Base-by-base conservation (phyloP, 2,888 invertebrate genomes). In the Hirtodrosophila confusa region DNA sequence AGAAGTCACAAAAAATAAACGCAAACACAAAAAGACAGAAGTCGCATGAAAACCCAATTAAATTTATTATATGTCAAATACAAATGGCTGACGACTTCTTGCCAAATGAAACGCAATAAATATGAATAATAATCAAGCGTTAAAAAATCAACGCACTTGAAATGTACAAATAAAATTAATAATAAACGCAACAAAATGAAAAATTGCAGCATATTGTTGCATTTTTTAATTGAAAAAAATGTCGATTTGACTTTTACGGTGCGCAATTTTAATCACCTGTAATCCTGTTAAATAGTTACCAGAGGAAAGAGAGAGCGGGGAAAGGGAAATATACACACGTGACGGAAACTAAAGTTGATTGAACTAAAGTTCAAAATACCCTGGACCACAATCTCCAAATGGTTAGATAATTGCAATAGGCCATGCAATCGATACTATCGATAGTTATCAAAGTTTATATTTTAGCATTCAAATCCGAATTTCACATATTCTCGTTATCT, bases 211-310 rank as follows among this genome's bases (percentile, higher is more conserved):
- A 58, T 31, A 66, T 58, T 56, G 57, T 48, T 55, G 53, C 57
- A 62, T 61, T 17, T 17, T 74, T 62, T 60, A 71, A 74, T 67
- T 69, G 79, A 61, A 68, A 76, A 69, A 82, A 85, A 82, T n/a
- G 86, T 85, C 79, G 87, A 75, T 87, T 74, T 65, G 70, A 71
- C 43, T 65, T 56, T 31, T 75, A 44, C 49, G 66, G 40, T 41
- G 63, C 55, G 61, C 71, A 56, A 61, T 49, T 85, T 84, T 82
- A 82, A 82, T 78, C 83, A 85, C 83, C 83, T 77, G 72, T 82
- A 82, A 85, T 77, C 69, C 79, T 17, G 17, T 17, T 17, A 17
- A 17, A 53, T 47, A 61, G 65, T 51, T 48, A 64, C 9, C 0
- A n/a, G 35, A 11, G 12, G 12, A 3, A 3, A 39, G 9, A n/a